A percentile compares a stretch with the other conserved stretches of the same genome.
These are phyloP conservation scores for Tipula lateralis DNA, from an alignment of 2,888 invertebrate species.

Conservation along the genomic window DNA sequence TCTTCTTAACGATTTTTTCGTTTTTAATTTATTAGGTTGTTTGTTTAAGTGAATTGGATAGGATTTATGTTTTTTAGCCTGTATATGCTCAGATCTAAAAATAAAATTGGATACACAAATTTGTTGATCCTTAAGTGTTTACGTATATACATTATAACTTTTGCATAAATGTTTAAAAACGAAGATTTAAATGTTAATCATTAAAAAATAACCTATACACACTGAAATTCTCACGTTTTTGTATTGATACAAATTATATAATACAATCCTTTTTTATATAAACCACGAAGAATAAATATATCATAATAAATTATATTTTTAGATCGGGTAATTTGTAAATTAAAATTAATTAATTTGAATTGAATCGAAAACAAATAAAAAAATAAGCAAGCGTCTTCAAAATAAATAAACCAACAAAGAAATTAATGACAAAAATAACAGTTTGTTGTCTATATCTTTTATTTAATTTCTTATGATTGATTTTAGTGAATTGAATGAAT, in stretches of 20 bases:
- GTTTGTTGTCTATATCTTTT: background rate
- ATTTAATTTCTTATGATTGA: background rate
- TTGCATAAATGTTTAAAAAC: too few relatives aligned
- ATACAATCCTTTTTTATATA: background rate
- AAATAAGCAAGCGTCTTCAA: background rate
- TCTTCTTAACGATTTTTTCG: background rate
- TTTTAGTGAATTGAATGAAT: background rate
- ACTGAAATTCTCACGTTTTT: background rate
- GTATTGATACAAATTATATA: background rate
- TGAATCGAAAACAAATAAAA: background rate
- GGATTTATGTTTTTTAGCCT: background rate
- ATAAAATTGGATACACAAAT: background rate
- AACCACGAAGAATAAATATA: background rate
- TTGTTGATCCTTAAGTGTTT: background rate
- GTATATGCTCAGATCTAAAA: background rate
- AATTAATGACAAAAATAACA: background rate
- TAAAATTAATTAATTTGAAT: background rate
- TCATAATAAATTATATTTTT: background rate
- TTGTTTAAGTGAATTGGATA: background rate
- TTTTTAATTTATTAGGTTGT: background rate
- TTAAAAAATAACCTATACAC: background rate
- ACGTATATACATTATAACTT: background rate
- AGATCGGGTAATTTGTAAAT: background rate
- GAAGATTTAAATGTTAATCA: background rate
- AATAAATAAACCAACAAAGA: background rate